These are phyloP conservation scores for Apamea anceps DNA, from an alignment of 2,888 invertebrate genomes.

Conservation along the genomic window DNA sequence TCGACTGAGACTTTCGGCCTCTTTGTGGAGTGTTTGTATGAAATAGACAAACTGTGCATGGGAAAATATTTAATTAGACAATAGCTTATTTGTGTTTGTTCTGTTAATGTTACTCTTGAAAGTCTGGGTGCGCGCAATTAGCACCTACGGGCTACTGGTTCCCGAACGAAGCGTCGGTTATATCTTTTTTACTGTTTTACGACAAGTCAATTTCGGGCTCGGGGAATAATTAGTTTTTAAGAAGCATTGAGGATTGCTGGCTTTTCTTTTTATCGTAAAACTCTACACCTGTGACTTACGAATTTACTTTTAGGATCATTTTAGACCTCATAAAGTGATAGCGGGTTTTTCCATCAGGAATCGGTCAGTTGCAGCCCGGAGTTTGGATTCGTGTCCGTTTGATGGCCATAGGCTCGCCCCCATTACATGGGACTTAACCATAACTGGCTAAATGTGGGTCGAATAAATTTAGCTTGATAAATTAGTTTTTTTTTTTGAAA, in stretches of 20 bases:
- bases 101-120: conserved; percentile 89
- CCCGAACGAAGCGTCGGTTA: conserved; percentile 69
- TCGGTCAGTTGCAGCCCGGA: background rate
- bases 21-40: conserved; percentile 81
- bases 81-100: conserved; percentile 90
- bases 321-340: background rate
- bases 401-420: background rate
- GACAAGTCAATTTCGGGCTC: conserved; percentile 83
- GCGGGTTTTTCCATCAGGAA: background rate
- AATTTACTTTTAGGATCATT: background rate
- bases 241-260: conserved; percentile 27
- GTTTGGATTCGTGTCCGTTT: background rate
- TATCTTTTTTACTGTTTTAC: conserved; percentile 78
- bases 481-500: no score
- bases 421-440: background rate
- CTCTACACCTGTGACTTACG: background rate
- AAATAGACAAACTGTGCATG: conserved; percentile 81
- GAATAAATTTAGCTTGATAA: no score
- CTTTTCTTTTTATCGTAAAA: background rate
- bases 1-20: conserved; percentile 76
- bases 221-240: conserved; percentile 74
- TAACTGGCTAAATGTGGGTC: background rate
- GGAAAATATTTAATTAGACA: conserved; percentile 90
- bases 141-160: conserved; percentile 85
- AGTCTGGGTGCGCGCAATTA: conserved; percentile 83